Conservation (phyloP, 2,113 vertebrate genomes). For the Aspidoscelis tigris region DNA sequence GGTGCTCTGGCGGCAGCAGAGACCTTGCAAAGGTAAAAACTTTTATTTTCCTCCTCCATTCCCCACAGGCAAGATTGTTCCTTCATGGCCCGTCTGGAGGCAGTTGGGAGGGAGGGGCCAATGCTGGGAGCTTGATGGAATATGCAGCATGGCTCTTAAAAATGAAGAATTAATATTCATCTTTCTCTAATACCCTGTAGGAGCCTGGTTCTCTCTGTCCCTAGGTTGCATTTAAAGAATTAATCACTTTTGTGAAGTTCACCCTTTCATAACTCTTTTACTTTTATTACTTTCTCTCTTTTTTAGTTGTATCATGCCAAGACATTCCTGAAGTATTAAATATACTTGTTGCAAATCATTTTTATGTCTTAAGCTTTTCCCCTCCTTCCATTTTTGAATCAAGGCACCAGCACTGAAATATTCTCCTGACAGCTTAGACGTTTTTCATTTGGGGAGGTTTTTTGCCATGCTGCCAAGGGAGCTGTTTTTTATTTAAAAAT, state of each 20-base stretch:
- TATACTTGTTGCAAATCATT: slow-evolving; percentile 75
- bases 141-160: slow-evolving; percentile 53
- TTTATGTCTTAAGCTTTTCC: slow-evolving; percentile 75
- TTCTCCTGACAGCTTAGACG: slow-evolving; percentile 46
- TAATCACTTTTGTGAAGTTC: slow-evolving; percentile 74
- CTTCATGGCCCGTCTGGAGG: no score
- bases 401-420: slow-evolving; percentile 53
- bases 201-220: slow-evolving; percentile 68
- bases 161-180: slow-evolving; percentile 68
- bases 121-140: no score
- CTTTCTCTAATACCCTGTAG: slow-evolving; percentile 74
- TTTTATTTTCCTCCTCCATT: no score
- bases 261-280: slow-evolving; percentile 59
- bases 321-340: slow-evolving; percentile 77
- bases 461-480: slow-evolving; percentile 64
- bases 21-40: no score
- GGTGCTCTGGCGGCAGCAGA: no score
- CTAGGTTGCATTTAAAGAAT: slow-evolving; percentile 70
- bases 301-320: slow-evolving; percentile 75
- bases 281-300: slow-evolving; percentile 54
- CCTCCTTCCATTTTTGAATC: slow-evolving; percentile 62
- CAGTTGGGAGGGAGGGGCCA: no score
- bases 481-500: slow-evolving; percentile 70
- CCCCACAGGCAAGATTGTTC: no score
- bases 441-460: slow-evolving; percentile 60